phyloP scores from a whole-genome alignment of 2,113 vertebrate genomes.

The Lagopus leucura region DNA sequence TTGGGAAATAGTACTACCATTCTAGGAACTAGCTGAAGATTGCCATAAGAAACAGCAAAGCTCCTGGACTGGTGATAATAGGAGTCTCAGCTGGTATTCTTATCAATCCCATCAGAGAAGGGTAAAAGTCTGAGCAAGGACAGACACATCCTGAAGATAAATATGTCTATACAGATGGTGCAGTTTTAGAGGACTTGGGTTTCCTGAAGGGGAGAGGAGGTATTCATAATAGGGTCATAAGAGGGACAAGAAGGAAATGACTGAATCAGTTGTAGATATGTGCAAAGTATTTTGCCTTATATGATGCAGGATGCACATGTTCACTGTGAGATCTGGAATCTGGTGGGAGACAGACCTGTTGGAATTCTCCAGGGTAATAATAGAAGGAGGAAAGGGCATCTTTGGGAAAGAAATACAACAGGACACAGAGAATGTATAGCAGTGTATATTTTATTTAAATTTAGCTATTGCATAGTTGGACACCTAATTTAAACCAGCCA shows the following conservation, averaged over 20 bases:
- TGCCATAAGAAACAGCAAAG: neutral
- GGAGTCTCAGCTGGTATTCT: slow-evolving; percentile 38
- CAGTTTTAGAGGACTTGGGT: slow-evolving; percentile 25
- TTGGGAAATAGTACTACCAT: neutral
- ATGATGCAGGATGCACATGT: slow-evolving; percentile 66
- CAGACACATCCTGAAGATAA: slow-evolving; percentile 67
- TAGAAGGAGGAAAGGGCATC: slow-evolving; percentile 38
- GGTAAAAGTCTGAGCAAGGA: slow-evolving; percentile 47
- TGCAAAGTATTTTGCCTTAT: slow-evolving; percentile 25
- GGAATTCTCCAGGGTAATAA: slow-evolving; percentile 28
- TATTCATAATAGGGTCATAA: slow-evolving; percentile 41
- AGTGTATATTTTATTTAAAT: neutral
- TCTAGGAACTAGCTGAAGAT: neutral
- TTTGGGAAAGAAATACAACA: slow-evolving; percentile 17
- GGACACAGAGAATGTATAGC: neutral
- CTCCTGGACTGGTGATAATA: neutral
- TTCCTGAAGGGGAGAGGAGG: slow-evolving; percentile 54
- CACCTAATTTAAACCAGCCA: neutral
- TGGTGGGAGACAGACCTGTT: slow-evolving; percentile 31
- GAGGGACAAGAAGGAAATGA: slow-evolving; percentile 65
- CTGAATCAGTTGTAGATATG: slow-evolving; percentile 12
- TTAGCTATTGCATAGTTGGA: neutral
- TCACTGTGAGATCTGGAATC: slow-evolving; percentile 37
- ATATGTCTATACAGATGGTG: slow-evolving; percentile 59
- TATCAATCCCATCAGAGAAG: slow-evolving; percentile 12